These are phyloP conservation scores for Conus canariensis DNA, from an alignment of 2,888 invertebrate genomes.

Conservation along the genomic window DNA sequence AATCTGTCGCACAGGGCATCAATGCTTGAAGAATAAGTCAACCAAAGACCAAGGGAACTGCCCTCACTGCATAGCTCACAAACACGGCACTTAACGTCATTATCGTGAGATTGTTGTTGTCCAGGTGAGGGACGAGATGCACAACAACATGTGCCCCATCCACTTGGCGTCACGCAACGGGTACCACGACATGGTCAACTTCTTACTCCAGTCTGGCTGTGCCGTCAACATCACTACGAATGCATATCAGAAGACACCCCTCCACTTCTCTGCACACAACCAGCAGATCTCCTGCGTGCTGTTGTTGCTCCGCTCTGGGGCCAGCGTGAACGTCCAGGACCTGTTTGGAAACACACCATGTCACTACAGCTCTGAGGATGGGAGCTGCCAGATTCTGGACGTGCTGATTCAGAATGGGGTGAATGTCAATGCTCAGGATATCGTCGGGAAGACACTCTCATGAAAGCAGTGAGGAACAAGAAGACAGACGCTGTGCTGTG, in stretches of 20 bases:
- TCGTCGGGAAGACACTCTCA: slow-evolving; percentile 77
- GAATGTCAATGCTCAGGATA: slow-evolving; percentile 76
- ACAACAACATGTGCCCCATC: slow-evolving; percentile 76
- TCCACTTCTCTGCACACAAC: slow-evolving; percentile 77
- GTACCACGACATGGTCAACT: slow-evolving; percentile 76
- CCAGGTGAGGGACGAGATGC: slow-evolving; percentile 77
- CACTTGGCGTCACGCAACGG: slow-evolving; percentile 77
- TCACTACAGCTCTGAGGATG: slow-evolving; percentile 78
- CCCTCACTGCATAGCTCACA: neutral
- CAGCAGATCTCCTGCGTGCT: slow-evolving; percentile 78
- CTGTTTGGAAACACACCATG: slow-evolving; percentile 78
- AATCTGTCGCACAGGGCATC: too few relatives aligned
- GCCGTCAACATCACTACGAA: slow-evolving; percentile 76
- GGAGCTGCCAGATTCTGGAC: slow-evolving; percentile 75
- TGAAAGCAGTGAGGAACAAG: slow-evolving; percentile 78
- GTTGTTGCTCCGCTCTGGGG: slow-evolving; percentile 75
- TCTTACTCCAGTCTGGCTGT: slow-evolving; percentile 74
- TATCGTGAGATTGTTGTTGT: slow-evolving; percentile 64
- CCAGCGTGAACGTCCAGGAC: slow-evolving; percentile 76
- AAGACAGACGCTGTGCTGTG: slow-evolving; percentile 76
- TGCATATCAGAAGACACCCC: slow-evolving; percentile 75
- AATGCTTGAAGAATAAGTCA: neutral
- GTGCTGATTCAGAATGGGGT: slow-evolving; percentile 75
- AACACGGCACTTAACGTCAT: neutral
- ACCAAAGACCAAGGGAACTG: neutral